These are phyloP conservation scores for Amblyteles armatorius DNA, from an alignment of 2,888 invertebrate species.

Conservation along the genomic window DNA sequence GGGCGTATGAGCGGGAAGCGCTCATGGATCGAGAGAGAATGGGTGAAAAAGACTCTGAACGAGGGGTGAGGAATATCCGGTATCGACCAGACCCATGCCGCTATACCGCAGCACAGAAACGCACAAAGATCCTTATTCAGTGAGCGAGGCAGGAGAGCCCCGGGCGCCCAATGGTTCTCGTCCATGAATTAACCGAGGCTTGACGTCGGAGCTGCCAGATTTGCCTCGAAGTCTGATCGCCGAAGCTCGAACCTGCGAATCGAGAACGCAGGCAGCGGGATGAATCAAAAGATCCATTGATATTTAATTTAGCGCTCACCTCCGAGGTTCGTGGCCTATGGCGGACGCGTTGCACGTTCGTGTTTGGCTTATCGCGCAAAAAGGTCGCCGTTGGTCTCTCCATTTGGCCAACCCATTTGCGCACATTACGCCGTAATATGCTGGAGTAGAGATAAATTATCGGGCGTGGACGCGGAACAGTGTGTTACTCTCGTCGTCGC, in stretches of 20 bases:
- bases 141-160: background rate
- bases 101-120: conserved; percentile 25
- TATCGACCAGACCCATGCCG: conserved; percentile 27
- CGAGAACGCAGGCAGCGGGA: conserved; percentile 17
- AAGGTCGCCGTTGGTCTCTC: background rate
- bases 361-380: too few relatives aligned
- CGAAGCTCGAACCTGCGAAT: conserved; percentile 14
- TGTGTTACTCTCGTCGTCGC: too few relatives aligned
- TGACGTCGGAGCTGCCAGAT: conserved; percentile 73
- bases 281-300: conserved; percentile 48
- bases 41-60: conserved; percentile 19
- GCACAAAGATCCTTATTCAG: conserved; percentile 36
- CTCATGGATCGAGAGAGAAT: conserved; percentile 34
- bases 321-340: background rate
- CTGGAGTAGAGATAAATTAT: background rate
- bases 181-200: conserved; percentile 79
- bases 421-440: background rate
- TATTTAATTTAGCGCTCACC: conserved; percentile 56
- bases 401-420: background rate
- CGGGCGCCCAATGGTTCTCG: conserved; percentile 21
- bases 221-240: conserved; percentile 62
- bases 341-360: background rate
- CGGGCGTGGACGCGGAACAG: background rate
- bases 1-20: background rate
- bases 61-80: conserved; percentile 20